Conservation (phyloP, 2,888 invertebrate species). For the Trissoscelio sp. region DNA sequence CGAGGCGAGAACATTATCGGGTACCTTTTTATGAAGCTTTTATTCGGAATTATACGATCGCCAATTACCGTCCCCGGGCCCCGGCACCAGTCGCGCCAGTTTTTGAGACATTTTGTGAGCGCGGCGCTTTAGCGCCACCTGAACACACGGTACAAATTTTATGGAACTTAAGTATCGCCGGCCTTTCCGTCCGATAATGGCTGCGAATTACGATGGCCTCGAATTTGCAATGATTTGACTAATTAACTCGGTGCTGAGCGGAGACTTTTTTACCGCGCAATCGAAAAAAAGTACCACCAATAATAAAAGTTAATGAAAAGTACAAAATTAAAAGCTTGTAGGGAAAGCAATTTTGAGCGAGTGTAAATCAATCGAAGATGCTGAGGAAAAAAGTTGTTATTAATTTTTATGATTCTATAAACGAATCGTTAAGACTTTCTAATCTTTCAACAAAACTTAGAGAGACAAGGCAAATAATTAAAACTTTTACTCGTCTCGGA, state of each 20-base stretch:
- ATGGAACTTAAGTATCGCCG: constrained; percentile 19
- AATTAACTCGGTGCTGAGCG: constrained; percentile 10
- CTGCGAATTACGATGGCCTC: constrained; percentile 39
- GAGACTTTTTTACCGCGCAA: too few relatives aligned
- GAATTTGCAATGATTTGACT: constrained; percentile 41
- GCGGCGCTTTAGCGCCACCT: constrained; percentile 50
- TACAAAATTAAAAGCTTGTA: constrained; percentile 22
- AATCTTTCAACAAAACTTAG: constrained; percentile 5
- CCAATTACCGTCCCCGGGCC: constrained; percentile 50
- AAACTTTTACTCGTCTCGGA: constrained; percentile 1
- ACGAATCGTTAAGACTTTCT: constrained; percentile 44
- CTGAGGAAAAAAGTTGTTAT: constrained; percentile 10
- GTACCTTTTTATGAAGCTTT: constrained; percentile 44
- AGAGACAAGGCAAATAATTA: constrained; percentile 6
- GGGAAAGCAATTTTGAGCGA: constrained; percentile 2
- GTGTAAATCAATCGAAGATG: constrained; percentile 34
- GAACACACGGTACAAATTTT: constrained; percentile 33
- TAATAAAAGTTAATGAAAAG: constrained; percentile 37
- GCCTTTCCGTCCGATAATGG: constrained; percentile 10
- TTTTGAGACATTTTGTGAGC: constrained; percentile 50
- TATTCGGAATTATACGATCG: constrained; percentile 44
- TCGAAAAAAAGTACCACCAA: background rate
- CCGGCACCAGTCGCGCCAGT: constrained; percentile 51
- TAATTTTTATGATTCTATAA: constrained; percentile 37
- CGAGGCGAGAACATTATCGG: constrained; percentile 58